Conservation (phyloP, 2,113 vertebrate species). For the Formicarius rufipectus region DNA sequence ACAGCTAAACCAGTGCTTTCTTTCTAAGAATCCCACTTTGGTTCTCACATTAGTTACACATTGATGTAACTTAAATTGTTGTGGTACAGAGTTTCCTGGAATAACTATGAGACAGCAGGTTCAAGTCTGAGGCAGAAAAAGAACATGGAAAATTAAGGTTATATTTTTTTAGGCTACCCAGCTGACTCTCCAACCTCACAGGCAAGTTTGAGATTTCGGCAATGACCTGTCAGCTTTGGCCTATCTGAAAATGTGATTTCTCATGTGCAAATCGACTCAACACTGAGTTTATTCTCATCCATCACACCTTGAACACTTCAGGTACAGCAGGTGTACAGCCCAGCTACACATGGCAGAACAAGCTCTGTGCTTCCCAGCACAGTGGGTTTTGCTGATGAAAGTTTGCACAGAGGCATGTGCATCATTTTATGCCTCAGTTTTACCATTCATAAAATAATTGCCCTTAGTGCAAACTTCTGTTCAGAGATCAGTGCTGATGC, state of each 20-base stretch:
- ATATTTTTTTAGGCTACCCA: neutral
- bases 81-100: neutral
- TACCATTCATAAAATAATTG: neutral
- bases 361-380: neutral
- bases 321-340: neutral
- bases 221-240: neutral
- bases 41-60: neutral
- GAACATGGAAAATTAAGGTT: neutral
- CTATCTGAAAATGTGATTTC: neutral
- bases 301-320: neutral
- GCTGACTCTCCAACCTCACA: neutral
- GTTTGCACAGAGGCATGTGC: neutral
- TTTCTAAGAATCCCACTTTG: neutral
- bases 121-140: neutral
- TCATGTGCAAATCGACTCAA: neutral
- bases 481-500: neutral
- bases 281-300: neutral
- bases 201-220: neutral
- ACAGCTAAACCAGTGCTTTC: neutral
- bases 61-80: neutral
- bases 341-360: neutral
- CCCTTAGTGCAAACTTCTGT: neutral
- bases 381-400: neutral
- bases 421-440: neutral
- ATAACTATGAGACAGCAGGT: neutral